phyloP scores from a whole-genome alignment of 2,888 invertebrate genomes.

The Folsomia manolachei region DNA sequence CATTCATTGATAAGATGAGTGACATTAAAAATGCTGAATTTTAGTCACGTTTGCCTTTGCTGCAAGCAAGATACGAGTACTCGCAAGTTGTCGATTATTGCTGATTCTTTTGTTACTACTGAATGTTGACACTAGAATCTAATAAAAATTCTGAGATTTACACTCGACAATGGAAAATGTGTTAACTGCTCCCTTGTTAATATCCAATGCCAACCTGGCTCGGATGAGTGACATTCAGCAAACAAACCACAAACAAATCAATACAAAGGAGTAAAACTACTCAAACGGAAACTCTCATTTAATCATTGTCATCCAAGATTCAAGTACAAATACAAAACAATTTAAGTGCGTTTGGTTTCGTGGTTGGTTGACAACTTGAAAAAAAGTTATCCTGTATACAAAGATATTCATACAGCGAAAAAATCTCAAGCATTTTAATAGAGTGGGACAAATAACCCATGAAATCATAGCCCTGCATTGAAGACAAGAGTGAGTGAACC shows the following conservation, averaged over 20 bases:
- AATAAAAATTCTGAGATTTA: background rate
- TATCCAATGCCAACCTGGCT: conserved; percentile 1
- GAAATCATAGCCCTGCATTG: no score
- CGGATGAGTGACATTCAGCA: no score
- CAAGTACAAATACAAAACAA: conserved; percentile 3
- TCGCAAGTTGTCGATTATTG: background rate
- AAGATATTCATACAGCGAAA: no score
- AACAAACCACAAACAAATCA: conserved; percentile 8
- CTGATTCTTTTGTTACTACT: background rate
- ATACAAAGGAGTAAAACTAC: background rate
- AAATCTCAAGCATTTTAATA: no score
- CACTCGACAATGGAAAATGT: background rate
- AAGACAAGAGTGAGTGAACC: no score
- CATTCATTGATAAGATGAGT: no score
- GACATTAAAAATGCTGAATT: background rate
- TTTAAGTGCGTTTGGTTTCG: background rate
- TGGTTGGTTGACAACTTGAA: background rate
- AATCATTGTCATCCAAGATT: background rate
- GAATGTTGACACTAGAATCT: background rate
- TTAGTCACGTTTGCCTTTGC: background rate
- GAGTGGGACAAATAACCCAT: no score
- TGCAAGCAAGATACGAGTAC: no score
- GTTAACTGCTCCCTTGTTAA: background rate
- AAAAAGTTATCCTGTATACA: background rate
- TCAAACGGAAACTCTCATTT: conserved; percentile 1